Conservation (phyloP, 2,888 invertebrate genomes). For the Saturnia japonica region DNA sequence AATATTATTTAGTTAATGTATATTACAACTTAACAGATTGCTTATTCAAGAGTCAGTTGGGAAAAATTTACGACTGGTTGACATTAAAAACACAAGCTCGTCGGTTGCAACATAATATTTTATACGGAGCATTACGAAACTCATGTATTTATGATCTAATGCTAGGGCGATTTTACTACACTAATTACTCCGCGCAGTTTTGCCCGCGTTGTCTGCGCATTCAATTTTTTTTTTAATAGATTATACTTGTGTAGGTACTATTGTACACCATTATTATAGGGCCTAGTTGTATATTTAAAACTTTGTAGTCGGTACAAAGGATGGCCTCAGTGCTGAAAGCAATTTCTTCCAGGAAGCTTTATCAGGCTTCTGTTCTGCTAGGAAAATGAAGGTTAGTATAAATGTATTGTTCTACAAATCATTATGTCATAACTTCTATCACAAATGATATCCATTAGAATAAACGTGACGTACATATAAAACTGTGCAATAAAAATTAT, state of each 20-base stretch:
- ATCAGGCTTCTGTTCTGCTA: neutral
- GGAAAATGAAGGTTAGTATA: too few relatives aligned
- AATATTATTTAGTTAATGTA: neutral
- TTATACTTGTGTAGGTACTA: too few relatives aligned
- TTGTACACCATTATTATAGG: neutral
- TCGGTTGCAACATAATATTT: neutral
- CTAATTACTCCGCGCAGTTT: neutral
- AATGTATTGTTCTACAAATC: too few relatives aligned
- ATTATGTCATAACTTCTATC: too few relatives aligned
- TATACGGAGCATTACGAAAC: neutral
- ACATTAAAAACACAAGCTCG: conserved; percentile 4
- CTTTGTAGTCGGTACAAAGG: neutral
- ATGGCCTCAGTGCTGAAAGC: neutral
- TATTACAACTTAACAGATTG: neutral
- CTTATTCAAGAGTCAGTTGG: neutral
- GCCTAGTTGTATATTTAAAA: too few relatives aligned
- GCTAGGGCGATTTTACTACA: neutral
- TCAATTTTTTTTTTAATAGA: neutral
- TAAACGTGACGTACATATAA: too few relatives aligned
- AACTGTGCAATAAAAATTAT: too few relatives aligned
- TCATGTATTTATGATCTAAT: neutral
- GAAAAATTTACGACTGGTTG: conserved; percentile 1
- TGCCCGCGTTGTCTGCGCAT: neutral
- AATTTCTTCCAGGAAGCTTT: neutral
- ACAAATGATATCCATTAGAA: too few relatives aligned